Evolutionary conservation across 2,797 vertebrate species (phyloP).

Genomic region (Adelosebastes latens): DNA sequence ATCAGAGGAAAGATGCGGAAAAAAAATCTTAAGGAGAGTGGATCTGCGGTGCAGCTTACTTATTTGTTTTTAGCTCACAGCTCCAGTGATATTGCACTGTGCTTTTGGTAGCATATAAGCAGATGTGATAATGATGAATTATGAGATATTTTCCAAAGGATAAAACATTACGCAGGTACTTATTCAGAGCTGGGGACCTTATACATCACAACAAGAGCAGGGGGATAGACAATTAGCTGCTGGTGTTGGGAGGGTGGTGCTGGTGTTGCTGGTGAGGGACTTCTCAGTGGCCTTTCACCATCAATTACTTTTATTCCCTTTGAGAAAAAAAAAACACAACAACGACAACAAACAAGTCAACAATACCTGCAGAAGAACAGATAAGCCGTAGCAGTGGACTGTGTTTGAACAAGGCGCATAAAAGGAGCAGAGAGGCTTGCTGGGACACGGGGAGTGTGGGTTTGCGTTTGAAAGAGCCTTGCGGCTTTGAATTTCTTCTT

Average conservation of each 20-base stretch:
- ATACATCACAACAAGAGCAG: conserved; percentile 58
- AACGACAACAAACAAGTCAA: conserved; percentile 62
- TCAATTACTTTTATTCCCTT: conserved; percentile 76
- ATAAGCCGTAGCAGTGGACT: conserved; percentile 58
- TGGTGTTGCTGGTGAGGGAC: background rate
- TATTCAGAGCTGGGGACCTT: conserved; percentile 56
- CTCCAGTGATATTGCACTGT: conserved; percentile 56
- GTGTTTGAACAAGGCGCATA: conserved; percentile 44
- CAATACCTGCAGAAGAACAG: conserved; percentile 65
- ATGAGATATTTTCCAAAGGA: conserved; percentile 74
- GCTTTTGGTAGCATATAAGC: conserved; percentile 58
- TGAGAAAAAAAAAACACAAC: conserved; percentile 28
- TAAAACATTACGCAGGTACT: conserved; percentile 55
- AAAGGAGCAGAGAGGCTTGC: conserved; percentile 40
- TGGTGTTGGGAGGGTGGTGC: conserved; percentile 4
- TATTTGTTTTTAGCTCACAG: conserved; percentile 73
- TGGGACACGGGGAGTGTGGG: conserved; percentile 17
- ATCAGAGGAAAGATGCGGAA: conserved; percentile 62
- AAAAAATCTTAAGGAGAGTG: conserved; percentile 13
- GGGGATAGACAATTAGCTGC: conserved; percentile 32
- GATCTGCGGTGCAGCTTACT: conserved; percentile 41
- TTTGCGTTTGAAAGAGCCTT: conserved; percentile 48
- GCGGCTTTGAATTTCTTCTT: conserved; percentile 45
- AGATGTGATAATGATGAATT: conserved; percentile 76
- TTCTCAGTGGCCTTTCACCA: conserved; percentile 51